phyloP scores from a whole-genome alignment of 1,140 invertebrate species.

The Cyrtorhinus lividipennis region DNA sequence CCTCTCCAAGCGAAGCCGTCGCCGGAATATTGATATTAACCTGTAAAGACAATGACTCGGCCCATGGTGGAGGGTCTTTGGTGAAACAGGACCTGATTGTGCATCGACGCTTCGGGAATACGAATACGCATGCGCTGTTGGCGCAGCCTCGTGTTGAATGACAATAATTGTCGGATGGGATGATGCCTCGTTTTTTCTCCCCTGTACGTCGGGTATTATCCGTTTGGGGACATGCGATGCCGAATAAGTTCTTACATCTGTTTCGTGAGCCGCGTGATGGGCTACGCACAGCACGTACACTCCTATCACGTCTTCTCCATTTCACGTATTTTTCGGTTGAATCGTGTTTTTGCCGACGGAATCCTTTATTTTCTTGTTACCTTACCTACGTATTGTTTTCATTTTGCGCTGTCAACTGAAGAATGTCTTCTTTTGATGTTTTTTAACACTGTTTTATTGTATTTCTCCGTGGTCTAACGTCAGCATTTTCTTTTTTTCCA shows the following conservation, averaged over 20 bases:
- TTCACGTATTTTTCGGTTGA: too few species aligned
- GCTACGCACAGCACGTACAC: not conserved
- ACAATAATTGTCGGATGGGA: not conserved
- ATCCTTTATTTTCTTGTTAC: too few species aligned
- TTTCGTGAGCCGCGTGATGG: not conserved
- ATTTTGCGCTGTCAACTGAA: too few species aligned
- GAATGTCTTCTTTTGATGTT: too few species aligned
- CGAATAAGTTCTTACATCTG: not conserved
- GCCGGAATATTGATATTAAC: not conserved
- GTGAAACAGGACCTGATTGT: not conserved
- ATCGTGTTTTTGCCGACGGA: too few species aligned
- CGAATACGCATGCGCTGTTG: not conserved
- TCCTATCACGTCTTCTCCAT: too few species aligned
- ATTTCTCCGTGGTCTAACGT: too few species aligned
- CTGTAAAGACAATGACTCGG: not conserved
- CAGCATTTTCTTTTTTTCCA: too few species aligned
- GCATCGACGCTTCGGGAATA: not conserved
- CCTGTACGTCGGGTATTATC: too few species aligned
- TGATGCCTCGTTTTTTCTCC: too few species aligned
- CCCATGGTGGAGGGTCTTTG: not conserved
- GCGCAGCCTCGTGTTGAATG: not conserved
- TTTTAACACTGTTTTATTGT: too few species aligned
- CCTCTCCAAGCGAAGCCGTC: not conserved
- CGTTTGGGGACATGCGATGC: not conserved
- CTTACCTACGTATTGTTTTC: too few species aligned